Percentiles rank a stretch among this genome's conserved stretches.
Evolutionary conservation across 1,140 invertebrate species (phyloP).

Genomic region (Pentalonia nigronervosa): DNA sequence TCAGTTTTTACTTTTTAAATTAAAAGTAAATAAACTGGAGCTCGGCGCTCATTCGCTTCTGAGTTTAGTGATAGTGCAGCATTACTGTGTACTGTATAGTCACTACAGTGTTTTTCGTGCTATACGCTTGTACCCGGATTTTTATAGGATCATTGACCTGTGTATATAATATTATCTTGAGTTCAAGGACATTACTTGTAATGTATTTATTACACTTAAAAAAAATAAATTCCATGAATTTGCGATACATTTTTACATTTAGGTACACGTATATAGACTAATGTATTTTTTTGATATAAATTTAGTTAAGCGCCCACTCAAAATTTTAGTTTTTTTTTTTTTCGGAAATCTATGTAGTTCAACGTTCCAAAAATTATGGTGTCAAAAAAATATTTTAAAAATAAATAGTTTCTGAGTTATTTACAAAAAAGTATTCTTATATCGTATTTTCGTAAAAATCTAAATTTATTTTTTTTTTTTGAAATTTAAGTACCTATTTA

Average conservation of each 20-base stretch:
- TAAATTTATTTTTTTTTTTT: too few relatives aligned
- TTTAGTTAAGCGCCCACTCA: too few relatives aligned
- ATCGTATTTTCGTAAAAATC: too few relatives aligned
- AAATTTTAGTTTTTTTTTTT: too few relatives aligned
- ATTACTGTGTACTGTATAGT: neutral
- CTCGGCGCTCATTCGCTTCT: neutral
- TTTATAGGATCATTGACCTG: conserved; percentile 25
- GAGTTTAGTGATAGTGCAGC: neutral
- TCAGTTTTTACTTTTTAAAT: neutral
- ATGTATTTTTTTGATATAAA: too few relatives aligned
- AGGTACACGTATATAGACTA: too few relatives aligned
- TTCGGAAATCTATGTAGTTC: too few relatives aligned
- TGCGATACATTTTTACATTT: neutral
- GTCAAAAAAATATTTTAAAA: too few relatives aligned
- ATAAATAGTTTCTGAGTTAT: too few relatives aligned
- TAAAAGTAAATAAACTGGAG: neutral
- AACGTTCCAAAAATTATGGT: too few relatives aligned
- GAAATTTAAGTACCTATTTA: too few relatives aligned
- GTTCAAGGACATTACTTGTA: conserved; percentile 45
- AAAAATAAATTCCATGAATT: neutral
- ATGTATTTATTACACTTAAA: neutral
- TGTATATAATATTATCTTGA: conserved; percentile 6
- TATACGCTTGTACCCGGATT: neutral
- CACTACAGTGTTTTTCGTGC: neutral
- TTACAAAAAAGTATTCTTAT: too few relatives aligned